A percentile compares a stretch with the other conserved stretches of the same genome.
These are phyloP conservation scores for Botia kubotai DNA, from an alignment of 2,797 vertebrate genomes.

Conservation along the genomic window DNA sequence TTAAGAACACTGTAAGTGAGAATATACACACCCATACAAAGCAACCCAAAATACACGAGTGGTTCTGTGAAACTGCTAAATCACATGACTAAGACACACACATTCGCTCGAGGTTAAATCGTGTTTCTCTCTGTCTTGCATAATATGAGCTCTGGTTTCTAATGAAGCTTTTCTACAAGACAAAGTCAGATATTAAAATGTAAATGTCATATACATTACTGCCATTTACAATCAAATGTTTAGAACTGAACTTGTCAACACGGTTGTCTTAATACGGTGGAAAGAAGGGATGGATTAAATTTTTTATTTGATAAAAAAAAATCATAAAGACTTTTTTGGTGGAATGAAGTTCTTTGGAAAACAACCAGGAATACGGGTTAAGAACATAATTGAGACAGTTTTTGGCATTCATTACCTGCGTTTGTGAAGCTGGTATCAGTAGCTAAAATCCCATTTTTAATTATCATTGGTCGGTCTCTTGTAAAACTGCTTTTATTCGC, in stretches of 20 bases:
- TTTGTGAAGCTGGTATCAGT: not conserved
- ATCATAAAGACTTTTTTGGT: too few relatives aligned
- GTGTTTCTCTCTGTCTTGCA: not conserved
- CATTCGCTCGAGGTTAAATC: not conserved
- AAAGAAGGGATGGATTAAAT: too few relatives aligned
- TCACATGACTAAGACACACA: constrained; percentile 3
- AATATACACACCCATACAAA: not conserved
- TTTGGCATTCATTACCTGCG: not conserved
- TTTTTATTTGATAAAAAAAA: too few relatives aligned
- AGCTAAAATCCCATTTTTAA: constrained; percentile 10
- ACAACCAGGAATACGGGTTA: not conserved
- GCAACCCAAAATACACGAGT: not conserved
- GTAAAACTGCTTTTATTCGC: constrained; percentile 1
- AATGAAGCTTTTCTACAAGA: not conserved
- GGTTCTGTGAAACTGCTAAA: not conserved
- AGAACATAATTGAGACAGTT: not conserved
- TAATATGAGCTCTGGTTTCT: not conserved
- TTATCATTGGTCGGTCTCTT: not conserved
- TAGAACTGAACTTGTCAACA: too few relatives aligned
- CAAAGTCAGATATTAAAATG: too few relatives aligned
- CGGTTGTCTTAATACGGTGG: too few relatives aligned
- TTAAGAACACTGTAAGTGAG: not conserved
- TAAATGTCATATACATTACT: too few relatives aligned
- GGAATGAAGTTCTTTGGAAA: not conserved
- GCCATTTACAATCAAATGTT: too few relatives aligned